A percentile compares a stretch with the other conserved stretches of the same genome.
Evolutionary conservation across 2,888 invertebrate species (phyloP).

Genomic region (Aphrophora alni): DNA sequence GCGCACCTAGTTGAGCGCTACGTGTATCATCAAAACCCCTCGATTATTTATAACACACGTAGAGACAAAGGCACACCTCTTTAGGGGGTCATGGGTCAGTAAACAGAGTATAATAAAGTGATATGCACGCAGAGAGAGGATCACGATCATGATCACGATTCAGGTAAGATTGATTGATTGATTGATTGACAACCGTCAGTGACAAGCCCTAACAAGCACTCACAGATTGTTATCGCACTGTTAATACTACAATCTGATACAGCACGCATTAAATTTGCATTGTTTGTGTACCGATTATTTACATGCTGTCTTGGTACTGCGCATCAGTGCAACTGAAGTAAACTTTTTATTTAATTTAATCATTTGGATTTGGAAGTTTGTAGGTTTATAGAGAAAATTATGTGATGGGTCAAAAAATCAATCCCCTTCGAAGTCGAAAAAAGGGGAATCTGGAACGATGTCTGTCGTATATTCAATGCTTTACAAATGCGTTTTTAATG

Average conservation of each 20-base stretch:
- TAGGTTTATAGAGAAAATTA: too few species aligned
- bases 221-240: not conserved
- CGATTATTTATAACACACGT: not conserved
- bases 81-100: not conserved
- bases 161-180: not conserved
- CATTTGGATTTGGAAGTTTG: too few species aligned
- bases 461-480: too few species aligned
- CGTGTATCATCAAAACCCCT: not conserved
- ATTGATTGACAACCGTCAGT: not conserved
- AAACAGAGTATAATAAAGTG: not conserved
- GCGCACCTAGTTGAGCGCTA: too few species aligned
- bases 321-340: too few species aligned
- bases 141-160: not conserved
- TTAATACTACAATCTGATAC: not conserved
- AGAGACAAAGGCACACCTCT: not conserved
- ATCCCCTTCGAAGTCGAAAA: too few species aligned
- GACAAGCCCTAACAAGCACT: not conserved
- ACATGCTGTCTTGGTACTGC: too few species aligned
- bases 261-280: not conserved
- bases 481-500: too few species aligned
- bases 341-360: too few species aligned
- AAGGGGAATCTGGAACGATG: too few species aligned
- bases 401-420: too few species aligned
- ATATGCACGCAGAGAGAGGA: not conserved
- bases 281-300: not conserved